Percentiles rank a stretch among this genome's conserved stretches.
These are phyloP conservation scores for Ips typographus DNA, from an alignment of 1,140 invertebrate species.

Conservation along the genomic window DNA sequence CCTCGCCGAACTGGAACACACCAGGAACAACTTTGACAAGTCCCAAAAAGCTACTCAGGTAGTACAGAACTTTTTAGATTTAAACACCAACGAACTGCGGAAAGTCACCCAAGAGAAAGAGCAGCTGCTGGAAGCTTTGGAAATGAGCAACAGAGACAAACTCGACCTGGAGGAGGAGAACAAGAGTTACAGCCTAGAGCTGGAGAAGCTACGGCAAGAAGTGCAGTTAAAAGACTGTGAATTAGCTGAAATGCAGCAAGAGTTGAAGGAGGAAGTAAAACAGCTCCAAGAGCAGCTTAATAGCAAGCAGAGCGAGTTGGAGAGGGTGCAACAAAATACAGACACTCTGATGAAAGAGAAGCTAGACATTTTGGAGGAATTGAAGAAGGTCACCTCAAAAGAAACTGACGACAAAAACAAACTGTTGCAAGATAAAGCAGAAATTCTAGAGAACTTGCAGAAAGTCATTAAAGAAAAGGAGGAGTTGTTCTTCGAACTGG, in stretches of 20 bases:
- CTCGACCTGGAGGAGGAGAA: neutral
- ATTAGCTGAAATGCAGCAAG: neutral
- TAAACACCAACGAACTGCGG: slow-evolving; percentile 26
- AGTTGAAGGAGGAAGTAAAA: neutral
- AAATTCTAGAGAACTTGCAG: slow-evolving; percentile 24
- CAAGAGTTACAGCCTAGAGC: neutral
- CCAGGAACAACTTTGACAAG: no score
- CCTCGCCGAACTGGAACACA: no score
- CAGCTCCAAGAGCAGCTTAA: slow-evolving; percentile 3
- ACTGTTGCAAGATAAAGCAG: slow-evolving; percentile 12
- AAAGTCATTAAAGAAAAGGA: slow-evolving; percentile 32
- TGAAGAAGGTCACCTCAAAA: no score
- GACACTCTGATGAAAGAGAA: neutral
- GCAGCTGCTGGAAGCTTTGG: slow-evolving; percentile 34
- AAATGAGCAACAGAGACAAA: slow-evolving; percentile 35
- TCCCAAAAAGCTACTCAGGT: slow-evolving; percentile 26
- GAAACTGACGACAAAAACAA: neutral
- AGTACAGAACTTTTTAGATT: slow-evolving; percentile 32
- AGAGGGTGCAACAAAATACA: neutral
- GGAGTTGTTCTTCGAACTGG: slow-evolving; percentile 16
- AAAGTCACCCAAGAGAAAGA: slow-evolving; percentile 35
- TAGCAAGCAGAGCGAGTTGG: neutral
- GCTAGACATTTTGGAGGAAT: neutral
- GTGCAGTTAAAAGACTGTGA: neutral
- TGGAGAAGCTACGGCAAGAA: neutral